Conservation (phyloP, 2,888 invertebrate genomes). For the Rotaria sp. region DNA sequence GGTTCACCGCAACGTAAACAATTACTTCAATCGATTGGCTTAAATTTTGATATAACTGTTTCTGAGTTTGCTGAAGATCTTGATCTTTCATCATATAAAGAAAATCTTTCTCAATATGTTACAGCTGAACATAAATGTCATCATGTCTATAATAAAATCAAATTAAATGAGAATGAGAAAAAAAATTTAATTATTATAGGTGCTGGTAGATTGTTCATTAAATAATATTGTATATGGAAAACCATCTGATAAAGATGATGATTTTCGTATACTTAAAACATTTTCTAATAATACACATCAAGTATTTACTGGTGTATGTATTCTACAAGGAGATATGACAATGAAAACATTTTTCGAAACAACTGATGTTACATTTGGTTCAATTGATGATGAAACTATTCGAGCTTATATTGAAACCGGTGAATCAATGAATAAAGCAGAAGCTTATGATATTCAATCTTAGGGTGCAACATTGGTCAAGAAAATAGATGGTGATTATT, state of each 20-base stretch:
- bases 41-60: constrained; percentile 70
- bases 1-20: constrained; percentile 76
- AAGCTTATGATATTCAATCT: constrained; percentile 82
- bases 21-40: constrained; percentile 72
- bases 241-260: constrained; percentile 69
- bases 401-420: constrained; percentile 74
- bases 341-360: constrained; percentile 65
- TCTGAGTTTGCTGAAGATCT: constrained; percentile 83
- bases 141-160: constrained; percentile 63
- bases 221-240: constrained; percentile 78
- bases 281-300: constrained; percentile 40
- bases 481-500: constrained; percentile 73
- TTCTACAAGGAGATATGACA: constrained; percentile 27
- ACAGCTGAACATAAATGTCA: constrained; percentile 74
- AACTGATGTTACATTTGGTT: constrained; percentile 73
- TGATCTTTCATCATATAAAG: constrained; percentile 59
- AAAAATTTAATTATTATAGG: constrained; percentile 67
- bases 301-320: constrained; percentile 41
- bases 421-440: constrained; percentile 74
- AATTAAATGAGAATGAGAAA: constrained; percentile 40
- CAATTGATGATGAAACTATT: constrained; percentile 69
- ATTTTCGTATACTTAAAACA: constrained; percentile 64
- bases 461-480: constrained; percentile 74
- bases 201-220: constrained; percentile 81
- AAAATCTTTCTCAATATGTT: constrained; percentile 64